Base-by-base conservation (phyloP, 2,113 vertebrate species). In the Rafetus swinhoei region DNA sequence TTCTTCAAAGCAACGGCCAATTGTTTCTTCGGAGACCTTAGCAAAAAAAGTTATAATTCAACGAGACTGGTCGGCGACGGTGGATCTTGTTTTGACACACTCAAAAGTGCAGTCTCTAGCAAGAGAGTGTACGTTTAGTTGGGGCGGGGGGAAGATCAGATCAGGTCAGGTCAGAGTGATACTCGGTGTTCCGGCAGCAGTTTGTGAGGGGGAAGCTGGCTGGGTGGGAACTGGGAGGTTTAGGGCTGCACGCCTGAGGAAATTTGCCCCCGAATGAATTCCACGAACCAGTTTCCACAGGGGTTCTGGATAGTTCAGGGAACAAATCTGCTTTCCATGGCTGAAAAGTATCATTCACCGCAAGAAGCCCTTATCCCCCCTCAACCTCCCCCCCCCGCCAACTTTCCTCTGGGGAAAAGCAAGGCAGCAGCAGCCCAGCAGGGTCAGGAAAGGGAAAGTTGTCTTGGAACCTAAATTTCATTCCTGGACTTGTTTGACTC, bases 1-100 rank as follows among this genome's bases (percentile, higher is more conserved):
- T 90, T 81, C 69, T 92, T 87, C 72, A 56, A 93, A 96, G 92
- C 84, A 50, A 84, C 35, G 74, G 60, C 81, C 83, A 76, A 79
- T 79, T 95, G 82, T 85, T 93, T 92, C 93, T 88, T 89, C 85
- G 32, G 90, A 81, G 96, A 92, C 60, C 91, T 89, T 92, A 9
- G 69, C 79, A 24, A n/a, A 50, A 53, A 57, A 27, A 57, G 86
- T 60, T 56, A n/a, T 76, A 95, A 77, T 12, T 35, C 55, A 82
- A 65, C 2, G 13, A 88, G 90, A 35, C 77, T 18, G 90, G n/a
- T 76, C 45, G 9, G 55, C 27, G 56, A 54, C 65, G 35, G 21
- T 5, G 45, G 50, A 29, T 82, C 16, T 82, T 7, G 14, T 22
- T 85, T 84, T 45, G 60, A 22, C 22, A 3, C 0, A 9, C 35